phyloP scores from a whole-genome alignment of 2,888 invertebrate species.

The Odontocerum albicorne region DNA sequence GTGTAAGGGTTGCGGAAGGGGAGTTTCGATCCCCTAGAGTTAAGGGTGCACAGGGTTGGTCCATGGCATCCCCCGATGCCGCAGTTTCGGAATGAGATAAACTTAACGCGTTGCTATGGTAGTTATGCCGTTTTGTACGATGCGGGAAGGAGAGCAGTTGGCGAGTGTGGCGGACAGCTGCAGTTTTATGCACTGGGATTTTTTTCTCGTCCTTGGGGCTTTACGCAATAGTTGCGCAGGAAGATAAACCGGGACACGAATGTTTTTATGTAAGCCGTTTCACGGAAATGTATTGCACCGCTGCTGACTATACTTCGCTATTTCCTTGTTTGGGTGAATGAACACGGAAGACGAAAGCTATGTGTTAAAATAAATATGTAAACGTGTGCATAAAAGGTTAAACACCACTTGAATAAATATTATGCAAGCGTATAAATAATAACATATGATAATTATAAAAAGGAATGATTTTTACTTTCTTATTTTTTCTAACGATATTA shows the following conservation, averaged over 20 bases:
- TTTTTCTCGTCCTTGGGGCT: conserved; percentile 33
- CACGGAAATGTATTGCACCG: conserved; percentile 17
- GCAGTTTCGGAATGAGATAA: too few species aligned
- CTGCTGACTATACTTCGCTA: neutral
- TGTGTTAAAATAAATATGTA: too few species aligned
- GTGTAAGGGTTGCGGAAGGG: conserved; percentile 30
- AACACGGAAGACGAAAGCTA: too few species aligned
- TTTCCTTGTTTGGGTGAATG: too few species aligned
- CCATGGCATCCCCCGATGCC: conserved; percentile 4
- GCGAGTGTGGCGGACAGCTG: conserved; percentile 31
- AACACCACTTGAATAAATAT: too few species aligned
- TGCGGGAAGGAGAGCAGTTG: conserved; percentile 13
- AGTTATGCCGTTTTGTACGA: neutral
- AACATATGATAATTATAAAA: too few species aligned
- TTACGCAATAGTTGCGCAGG: conserved; percentile 29
- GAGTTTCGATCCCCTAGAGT: conserved; percentile 16
- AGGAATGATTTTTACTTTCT: too few species aligned
- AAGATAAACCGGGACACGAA: conserved; percentile 8
- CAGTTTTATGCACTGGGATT: conserved; percentile 30
- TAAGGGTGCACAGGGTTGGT: conserved; percentile 27
- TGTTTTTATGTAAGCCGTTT: conserved; percentile 7
- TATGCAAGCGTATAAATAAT: too few species aligned
- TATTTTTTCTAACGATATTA: too few species aligned
- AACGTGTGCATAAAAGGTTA: too few species aligned
- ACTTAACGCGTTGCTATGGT: neutral